Evolutionary conservation across 2,888 invertebrate species (phyloP).

Genomic region (Coelinius sp.): DNA sequence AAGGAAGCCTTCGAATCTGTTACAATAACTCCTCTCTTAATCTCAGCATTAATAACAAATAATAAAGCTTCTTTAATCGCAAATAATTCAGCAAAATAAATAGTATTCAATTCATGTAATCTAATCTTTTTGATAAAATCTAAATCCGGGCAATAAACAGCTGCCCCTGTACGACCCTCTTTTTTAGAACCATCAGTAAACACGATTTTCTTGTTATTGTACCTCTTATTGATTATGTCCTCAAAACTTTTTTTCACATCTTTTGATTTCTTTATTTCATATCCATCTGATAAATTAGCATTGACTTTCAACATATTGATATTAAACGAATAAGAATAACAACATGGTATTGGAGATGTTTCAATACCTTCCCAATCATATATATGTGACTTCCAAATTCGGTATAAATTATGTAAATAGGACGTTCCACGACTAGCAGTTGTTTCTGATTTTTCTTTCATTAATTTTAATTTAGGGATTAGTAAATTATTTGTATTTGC

Average conservation of each 20-base stretch:
- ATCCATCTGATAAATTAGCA: conserved; percentile 17
- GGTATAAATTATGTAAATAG: background rate
- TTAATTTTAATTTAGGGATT: conserved; percentile 7
- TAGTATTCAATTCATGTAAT: conserved; percentile 23
- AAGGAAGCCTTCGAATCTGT: conserved; percentile 41
- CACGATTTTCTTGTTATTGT: background rate
- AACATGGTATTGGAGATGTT: background rate
- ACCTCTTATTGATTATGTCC: background rate
- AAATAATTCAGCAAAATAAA: conserved; percentile 42
- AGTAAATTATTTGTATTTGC: conserved; percentile 10
- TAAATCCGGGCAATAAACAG: background rate
- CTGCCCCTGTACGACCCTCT: background rate
- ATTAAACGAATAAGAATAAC: background rate
- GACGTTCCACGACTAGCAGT: background rate
- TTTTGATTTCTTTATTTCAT: background rate
- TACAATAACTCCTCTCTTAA: no score
- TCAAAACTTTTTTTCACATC: background rate
- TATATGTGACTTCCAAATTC: background rate
- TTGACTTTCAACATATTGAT: background rate
- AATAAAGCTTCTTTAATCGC: conserved; percentile 33
- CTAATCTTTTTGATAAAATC: background rate
- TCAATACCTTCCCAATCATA: background rate
- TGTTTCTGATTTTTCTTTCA: background rate
- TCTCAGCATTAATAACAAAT: conserved; percentile 3
- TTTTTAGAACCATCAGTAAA: conserved; percentile 31